Base-by-base conservation (phyloP, 2,113 vertebrate genomes). In the Delphinus delphis region DNA sequence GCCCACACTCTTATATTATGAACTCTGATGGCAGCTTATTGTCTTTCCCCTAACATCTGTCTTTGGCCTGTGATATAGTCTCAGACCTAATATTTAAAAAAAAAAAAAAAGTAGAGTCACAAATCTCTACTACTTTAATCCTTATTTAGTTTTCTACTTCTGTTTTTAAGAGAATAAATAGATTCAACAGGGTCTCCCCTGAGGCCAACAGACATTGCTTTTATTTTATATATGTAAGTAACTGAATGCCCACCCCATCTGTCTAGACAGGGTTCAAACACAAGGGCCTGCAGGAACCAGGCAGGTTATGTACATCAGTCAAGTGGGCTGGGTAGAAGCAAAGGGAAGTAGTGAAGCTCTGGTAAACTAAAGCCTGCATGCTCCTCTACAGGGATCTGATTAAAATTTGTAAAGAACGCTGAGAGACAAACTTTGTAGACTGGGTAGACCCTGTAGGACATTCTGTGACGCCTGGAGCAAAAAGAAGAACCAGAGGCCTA, bases 191-290 rank as follows among this genome's bases (percentile, higher is more conserved):
- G 28, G 36, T 90, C 41, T 92, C 44, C 86, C 94, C 36, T 38
- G n/a, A 95, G 77, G 87, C 44, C 79, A 96, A 79, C 23, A 93
- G 65, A 90, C 89, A 96, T 93, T 14, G n/a, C 65, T 96, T 97
- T 95, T 76, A 84, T 84, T 94, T 95, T 53, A 81, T 63, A 82
- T 74, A 96, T 31, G 1, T 77, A 95, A 92, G 94, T 55, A 93
- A 92, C 73, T 25, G 8, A 95, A 88, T 70, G 88, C 36, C 36
- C 36, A 36, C 36, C 36, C 36, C 36, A 36, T 36, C 90, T 87
- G 86, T 95, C 96, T 97, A 88, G 94, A 97, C 70, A 21, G 8
- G 47, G 82, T 80, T 93, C 80, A 79, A 94, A 92, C 70, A 76
- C 33, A 55, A 44, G 8, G 70, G 74, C 76, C 94, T 87, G 47